Base-by-base conservation (phyloP, 2,888 invertebrate genomes). In the Melieria picta region DNA sequence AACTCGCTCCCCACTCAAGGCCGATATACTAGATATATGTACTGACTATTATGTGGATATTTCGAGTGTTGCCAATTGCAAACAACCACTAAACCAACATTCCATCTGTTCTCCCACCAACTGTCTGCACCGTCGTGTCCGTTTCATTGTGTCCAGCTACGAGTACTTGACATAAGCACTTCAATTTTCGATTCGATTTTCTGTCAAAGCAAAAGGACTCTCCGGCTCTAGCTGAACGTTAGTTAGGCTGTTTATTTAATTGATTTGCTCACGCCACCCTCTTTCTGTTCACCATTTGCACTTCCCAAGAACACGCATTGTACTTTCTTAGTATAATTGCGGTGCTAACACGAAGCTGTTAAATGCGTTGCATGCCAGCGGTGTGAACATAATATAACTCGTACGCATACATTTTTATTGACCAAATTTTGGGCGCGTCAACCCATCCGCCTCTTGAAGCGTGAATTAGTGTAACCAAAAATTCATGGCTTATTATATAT, bases 151-250 rank as follows among this genome's bases (percentile, higher is more conserved):
- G 71, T 71, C 60, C 61, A 56, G 61, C 30, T 3, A 30, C 30
- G 30, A 57, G 43, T 69, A 74, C 72, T 72, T 67, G 72, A 67
- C 74, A 72, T 72, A 67, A 72, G 74, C 60, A 66, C 69, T 72
- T 70, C 58, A 64, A 65, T 65, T 70, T 65, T 56, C 70, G 70
- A 70, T 70, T 70, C 64, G 70, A 70, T 71, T 71, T 73, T 68
- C 67, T 69, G 71, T 69, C 74, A 74, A 63, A 63, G 66, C 66
- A 68, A 71, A 71, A 61, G 62, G 47, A 65, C 58, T 65, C 52
- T 1, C 45, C 16, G 58, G 65, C 65, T 43, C 45, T 56, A 30
- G 55, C 30, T 30, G 52, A 5, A n/a, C 61, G 61, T 43, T 42
- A 42, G 47, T 50, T 11, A 50, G 16, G 52, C 50, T 70, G 62